phyloP scores from a whole-genome alignment of 1,140 invertebrate genomes.

The Diachasmimorpha longicaudata region DNA sequence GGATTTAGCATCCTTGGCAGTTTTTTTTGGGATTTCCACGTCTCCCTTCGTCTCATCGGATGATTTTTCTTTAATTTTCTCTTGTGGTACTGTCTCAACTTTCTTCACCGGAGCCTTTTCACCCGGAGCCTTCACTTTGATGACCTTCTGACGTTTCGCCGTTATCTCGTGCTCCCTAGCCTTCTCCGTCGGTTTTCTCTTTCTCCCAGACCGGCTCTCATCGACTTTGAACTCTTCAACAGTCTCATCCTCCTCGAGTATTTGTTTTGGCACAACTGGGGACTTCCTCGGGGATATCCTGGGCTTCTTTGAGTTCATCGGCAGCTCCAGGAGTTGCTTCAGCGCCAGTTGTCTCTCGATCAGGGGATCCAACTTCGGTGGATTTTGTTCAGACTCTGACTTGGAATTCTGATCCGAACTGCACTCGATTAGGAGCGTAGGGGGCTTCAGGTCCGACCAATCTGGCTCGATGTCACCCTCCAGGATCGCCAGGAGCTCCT shows the following conservation, averaged over 20 bases:
- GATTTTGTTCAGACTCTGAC: slow-evolving; percentile 21
- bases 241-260: not conserved
- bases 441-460: slow-evolving; percentile 58
- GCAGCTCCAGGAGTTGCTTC: slow-evolving; percentile 62
- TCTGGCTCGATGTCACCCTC: slow-evolving; percentile 62
- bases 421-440: slow-evolving; percentile 40
- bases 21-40: not conserved
- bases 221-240: slow-evolving; percentile 33
- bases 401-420: slow-evolving; percentile 14
- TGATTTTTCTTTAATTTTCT: no score
- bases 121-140: slow-evolving; percentile 5
- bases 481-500: slow-evolving; percentile 59
- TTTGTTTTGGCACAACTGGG: not conserved
- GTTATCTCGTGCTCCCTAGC: slow-evolving; percentile 55
- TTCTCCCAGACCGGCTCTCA: slow-evolving; percentile 57
- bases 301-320: not conserved
- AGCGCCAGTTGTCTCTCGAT: slow-evolving; percentile 63
- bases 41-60: no score
- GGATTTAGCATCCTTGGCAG: not conserved
- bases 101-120: no score
- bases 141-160: slow-evolving; percentile 36
- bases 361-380: slow-evolving; percentile 53
- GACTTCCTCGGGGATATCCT: not conserved
- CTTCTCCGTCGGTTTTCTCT: slow-evolving; percentile 57
- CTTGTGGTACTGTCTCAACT: not conserved